Evolutionary conservation across 2,888 invertebrate species (phyloP), one percentile per base, ranked within the genome.

Genomic region (Acleris cristana): DNA sequence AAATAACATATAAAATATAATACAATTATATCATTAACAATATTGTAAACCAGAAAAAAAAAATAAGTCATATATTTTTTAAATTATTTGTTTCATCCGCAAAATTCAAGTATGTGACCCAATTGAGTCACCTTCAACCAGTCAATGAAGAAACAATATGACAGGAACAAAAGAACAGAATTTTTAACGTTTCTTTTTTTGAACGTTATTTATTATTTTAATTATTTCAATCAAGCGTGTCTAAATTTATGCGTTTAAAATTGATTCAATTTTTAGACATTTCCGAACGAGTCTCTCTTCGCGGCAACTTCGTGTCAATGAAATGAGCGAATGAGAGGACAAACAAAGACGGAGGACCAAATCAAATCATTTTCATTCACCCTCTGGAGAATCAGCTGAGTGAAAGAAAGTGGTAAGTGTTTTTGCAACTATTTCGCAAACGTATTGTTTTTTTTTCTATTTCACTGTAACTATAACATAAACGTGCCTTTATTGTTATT

Each of bases 321-420:
- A 54, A 34, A 49, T 7, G 62, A 53, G 67, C 2, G 67, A 67
- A 58, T 48, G 67, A 57, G 62, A 67, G 6, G 30, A 26, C 51
- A 49, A 59, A 19, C 26, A 51, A 34, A 62, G 57, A 58, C 30
- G n/a, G 23, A 57, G 30, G 23, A 40, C 23, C 45, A 58, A 67
- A 62, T 67, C 57, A 62, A 62, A 63, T 67, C 62, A 67, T 44
- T 61, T 18, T 45, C 18, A 56, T 30, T 56, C 57, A 53, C 19
- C 45, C 34, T 59, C 53, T 62, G 61, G 52, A 48, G 62, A 23
- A 66, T 66, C 66, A 62, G 62, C 30, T 66, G 62, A 67, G 71
- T 74, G 74, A 72, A 67, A 76, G 70, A 76, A 69, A 69, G 81
- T 71, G 80, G 83, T 83, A 82, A 83, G 83, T 83, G 34, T 70